Evolutionary conservation across 2,888 invertebrate species (phyloP).

Genomic region (Junonia oenone): DNA sequence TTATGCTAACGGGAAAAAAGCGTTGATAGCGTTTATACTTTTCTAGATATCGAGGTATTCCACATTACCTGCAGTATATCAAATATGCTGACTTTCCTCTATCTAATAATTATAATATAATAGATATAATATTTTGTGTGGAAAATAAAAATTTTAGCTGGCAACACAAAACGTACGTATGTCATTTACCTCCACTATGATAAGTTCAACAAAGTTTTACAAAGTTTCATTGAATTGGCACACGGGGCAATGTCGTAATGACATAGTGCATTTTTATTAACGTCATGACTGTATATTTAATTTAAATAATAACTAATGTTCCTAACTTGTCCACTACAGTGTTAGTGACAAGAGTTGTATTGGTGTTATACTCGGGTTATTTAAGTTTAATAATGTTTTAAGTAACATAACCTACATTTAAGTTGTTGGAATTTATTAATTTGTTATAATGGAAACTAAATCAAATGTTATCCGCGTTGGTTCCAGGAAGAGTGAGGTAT

Average conservation of each 20-base stretch:
- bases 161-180: not conserved
- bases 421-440: slow-evolving; percentile 4
- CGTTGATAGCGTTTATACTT: too few species aligned
- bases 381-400: slow-evolving; percentile 13
- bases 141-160: not conserved
- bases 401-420: slow-evolving; percentile 39
- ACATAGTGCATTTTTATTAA: not conserved
- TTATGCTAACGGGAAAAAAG: too few species aligned
- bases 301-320: slow-evolving; percentile 32
- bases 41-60: too few species aligned
- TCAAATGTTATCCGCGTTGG: slow-evolving; percentile 84
- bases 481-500: slow-evolving; percentile 91
- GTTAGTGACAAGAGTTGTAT: slow-evolving; percentile 60
- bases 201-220: not conserved
- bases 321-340: slow-evolving; percentile 69
- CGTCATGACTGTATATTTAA: slow-evolving; percentile 7
- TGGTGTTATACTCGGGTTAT: slow-evolving; percentile 17
- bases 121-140: not conserved
- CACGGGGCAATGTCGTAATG: not conserved
- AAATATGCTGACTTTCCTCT: too few species aligned
- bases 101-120: not conserved
- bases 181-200: not conserved
- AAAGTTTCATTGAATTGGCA: not conserved
- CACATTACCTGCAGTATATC: too few species aligned
- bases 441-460: slow-evolving; percentile 53